Evolutionary conservation across 2,113 vertebrate species (phyloP).

Genomic region (Isichthys henryi): DNA sequence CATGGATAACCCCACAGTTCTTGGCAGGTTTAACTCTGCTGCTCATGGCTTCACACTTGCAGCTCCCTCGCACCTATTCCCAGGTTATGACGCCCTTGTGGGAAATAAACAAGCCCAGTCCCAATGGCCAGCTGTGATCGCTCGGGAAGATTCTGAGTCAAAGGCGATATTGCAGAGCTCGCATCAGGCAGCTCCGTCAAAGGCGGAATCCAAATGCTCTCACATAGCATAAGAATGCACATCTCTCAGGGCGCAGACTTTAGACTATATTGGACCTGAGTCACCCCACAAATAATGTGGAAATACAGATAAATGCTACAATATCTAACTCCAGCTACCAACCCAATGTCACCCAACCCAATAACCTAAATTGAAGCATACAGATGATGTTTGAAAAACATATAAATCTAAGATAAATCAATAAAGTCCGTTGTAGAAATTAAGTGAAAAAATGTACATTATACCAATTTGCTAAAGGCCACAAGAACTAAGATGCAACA

Average conservation of each 20-base stretch:
- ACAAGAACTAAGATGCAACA: neutral
- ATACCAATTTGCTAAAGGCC: neutral
- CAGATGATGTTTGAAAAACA: neutral
- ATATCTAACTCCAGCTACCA: neutral
- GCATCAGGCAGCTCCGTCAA: neutral
- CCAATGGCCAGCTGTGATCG: neutral
- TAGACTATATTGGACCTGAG: neutral
- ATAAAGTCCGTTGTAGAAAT: neutral
- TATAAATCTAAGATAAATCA: neutral
- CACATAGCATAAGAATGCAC: neutral
- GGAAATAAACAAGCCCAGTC: neutral
- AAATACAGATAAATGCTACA: neutral
- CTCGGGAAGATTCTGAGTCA: neutral
- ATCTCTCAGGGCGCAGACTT: neutral
- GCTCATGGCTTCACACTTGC: neutral
- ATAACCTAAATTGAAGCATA: neutral
- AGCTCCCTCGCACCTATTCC: neutral
- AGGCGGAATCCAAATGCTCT: neutral
- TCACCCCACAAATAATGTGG: neutral
- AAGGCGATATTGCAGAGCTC: neutral
- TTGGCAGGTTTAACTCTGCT: neutral
- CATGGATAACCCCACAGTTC: neutral
- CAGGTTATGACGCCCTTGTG: neutral
- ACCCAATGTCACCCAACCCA: neutral
- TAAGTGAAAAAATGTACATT: neutral